phyloP scores from a whole-genome alignment of 2,888 invertebrate genomes.

The Volucella inanis region DNA sequence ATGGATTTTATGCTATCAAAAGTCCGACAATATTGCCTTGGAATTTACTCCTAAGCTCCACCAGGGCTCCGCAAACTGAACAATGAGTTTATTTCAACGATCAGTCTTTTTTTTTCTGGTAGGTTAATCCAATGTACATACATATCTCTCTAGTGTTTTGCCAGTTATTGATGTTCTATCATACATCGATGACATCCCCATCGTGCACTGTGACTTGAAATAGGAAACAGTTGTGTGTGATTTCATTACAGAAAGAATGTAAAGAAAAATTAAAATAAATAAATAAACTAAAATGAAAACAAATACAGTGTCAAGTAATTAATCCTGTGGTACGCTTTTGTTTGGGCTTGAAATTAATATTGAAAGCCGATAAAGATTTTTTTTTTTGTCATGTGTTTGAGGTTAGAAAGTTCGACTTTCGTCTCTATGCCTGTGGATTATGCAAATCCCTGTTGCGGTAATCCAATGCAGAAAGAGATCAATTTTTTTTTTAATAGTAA shows the following conservation, averaged over 20 bases:
- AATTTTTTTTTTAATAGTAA: constrained; percentile 36
- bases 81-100: constrained; percentile 10
- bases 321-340: constrained; percentile 42
- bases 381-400: constrained; percentile 51
- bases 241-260: constrained; percentile 24
- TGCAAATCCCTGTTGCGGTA: constrained; percentile 44
- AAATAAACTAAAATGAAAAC: not conserved
- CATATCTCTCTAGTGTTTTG: not conserved
- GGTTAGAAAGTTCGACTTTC: constrained; percentile 68
- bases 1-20: constrained; percentile 50
- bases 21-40: constrained; percentile 56
- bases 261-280: constrained; percentile 1
- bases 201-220: constrained; percentile 16
- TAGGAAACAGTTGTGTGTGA: constrained; percentile 3
- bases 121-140: constrained; percentile 60
- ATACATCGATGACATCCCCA: constrained; percentile 43
- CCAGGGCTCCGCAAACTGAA: not conserved
- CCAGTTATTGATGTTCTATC: not conserved
- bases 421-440: constrained; percentile 15
- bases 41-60: constrained; percentile 20
- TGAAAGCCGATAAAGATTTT: constrained; percentile 27
- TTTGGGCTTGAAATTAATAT: constrained; percentile 40
- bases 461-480: constrained; percentile 26
- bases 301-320: constrained; percentile 44
- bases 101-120: not conserved